Evolutionary conservation across 2,888 invertebrate genomes (phyloP), one percentile per base, ranked within the genome.

Genomic region (Netelia fuscicornis): DNA sequence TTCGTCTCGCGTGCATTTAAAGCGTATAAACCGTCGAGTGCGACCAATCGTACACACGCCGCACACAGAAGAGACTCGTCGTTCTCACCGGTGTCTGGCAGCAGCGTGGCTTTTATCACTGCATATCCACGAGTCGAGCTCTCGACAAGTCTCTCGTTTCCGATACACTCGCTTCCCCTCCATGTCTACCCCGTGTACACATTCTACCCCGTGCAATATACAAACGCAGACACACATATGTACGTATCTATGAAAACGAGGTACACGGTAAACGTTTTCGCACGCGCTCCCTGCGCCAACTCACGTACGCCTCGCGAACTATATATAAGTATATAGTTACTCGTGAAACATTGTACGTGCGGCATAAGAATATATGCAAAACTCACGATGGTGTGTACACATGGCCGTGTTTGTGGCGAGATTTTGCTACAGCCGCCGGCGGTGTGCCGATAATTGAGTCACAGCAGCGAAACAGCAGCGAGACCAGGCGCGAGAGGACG

Each of bases 371-470:
- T 83, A 79, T 64, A 83, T 76, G 75, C 58, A 83, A 68, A 83
- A 74, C 48, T 58, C 17, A 9, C 42, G 48, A 42, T 52, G 65
- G 56, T 71, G 56, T 25, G 54, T 44, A 48, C 75, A 54, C 56
- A 58, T 58, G 48, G 25, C 58, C 71, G 25, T 54, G 30, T 75
- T 30, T 64, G 64, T 71, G 70, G 64, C 56, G 44, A 70, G 52
- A 82, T 74, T 79, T 76, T 71, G 71, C 58, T 65, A 77, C 25
- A 78, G 77, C 62, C 77, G 77, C 48, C 77, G 72, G 84, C 62
- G 62, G 68, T 60, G 65, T 74, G 70, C 79, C 74, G 89, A 89
- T 91, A 91, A 91, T 91, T 91, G 90, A 91, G 90, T 89, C 88
- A 85, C 90, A 89, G 86, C 74, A 72, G 86, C 76, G 86, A 68